Evolutionary conservation across 2,113 vertebrate genomes (phyloP), one percentile per base, ranked within the genome.

Genomic region (Chloebia gouldiae): DNA sequence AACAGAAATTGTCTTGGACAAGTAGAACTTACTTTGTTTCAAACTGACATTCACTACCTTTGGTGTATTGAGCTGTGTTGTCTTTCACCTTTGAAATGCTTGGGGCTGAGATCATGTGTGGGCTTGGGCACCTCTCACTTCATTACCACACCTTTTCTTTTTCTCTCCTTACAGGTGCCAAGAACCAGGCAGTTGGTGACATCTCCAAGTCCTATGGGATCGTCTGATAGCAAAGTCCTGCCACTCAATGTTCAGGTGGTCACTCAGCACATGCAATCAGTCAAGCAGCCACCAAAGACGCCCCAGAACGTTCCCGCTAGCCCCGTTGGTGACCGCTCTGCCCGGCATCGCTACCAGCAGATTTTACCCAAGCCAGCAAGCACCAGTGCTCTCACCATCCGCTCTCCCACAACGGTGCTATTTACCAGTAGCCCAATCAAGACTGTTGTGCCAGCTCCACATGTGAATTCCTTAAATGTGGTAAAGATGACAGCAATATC

Each of bases 401-500:
- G 98, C 86, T 99, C 99, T 22, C 99, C 99, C 39, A 99, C 99
- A 0, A 98, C 99, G 42, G 98, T 99, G 96, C 99, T 99, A 51
- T 98, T 99, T 51, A 98, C 98, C 44, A 99, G 99, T 97, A 99
- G 98, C 92, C 99, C 99, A 70, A 99, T 99, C 87, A 99, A 99
- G 97, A 99, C 99, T 9, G 98, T 99, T 89, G 98, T 99, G 87
- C 99, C 99, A 21, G 98, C 99, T 20, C 98, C 99, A 70, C 99
- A 99, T 7, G 97, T 99, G 95, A 99, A 98, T 93, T 98, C 99
- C 13, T 97, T 99, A 94, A 99, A 99, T 73, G 98, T 99, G 96
- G 99, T 99, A 57, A 99, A 99, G 97, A 99, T 99, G 99, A 98
- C 99, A 63, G 96, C 99, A 95, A 99, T 99, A 98, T 99, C 99